phyloP scores from a whole-genome alignment of 1,140 invertebrate genomes.

The Pteromalus puparum region DNA sequence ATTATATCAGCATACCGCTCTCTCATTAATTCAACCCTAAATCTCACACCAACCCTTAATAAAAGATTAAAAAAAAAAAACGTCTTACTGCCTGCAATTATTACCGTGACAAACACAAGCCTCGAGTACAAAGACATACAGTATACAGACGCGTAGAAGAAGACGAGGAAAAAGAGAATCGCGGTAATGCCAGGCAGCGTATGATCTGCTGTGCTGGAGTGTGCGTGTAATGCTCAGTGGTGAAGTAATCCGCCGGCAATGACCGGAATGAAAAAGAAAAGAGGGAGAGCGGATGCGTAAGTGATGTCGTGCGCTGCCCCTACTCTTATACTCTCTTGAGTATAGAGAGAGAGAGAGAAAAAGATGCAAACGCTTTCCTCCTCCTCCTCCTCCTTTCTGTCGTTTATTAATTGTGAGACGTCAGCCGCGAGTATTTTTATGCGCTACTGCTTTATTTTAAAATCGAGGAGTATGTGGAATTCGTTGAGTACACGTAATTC shows the following conservation, averaged over 20 bases:
- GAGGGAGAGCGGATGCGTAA: conserved; percentile 51
- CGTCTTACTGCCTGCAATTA: background rate
- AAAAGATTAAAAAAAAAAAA: background rate
- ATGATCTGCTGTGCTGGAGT: conserved; percentile 34
- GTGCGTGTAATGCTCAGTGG: conserved; percentile 50
- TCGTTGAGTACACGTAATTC: no score
- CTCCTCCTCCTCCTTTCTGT: background rate
- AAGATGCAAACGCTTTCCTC: background rate
- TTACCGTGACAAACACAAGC: background rate
- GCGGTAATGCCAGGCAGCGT: conserved; percentile 29
- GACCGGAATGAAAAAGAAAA: conserved; percentile 60
- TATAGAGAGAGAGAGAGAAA: no score
- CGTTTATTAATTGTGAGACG: no score
- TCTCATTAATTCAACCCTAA: no score
- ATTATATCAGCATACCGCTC: no score
- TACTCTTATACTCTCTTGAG: background rate
- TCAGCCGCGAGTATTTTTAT: no score
- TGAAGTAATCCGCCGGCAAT: conserved; percentile 60
- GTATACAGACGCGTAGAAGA: background rate
- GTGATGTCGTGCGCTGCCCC: conserved; percentile 53
- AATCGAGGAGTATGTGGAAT: no score
- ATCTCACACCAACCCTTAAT: background rate
- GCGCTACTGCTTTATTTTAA: no score
- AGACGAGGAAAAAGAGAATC: conserved; percentile 8
- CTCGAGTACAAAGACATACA: background rate